Conservation (phyloP, 2,797 vertebrate species). For the Thripadectes ignobilis region DNA sequence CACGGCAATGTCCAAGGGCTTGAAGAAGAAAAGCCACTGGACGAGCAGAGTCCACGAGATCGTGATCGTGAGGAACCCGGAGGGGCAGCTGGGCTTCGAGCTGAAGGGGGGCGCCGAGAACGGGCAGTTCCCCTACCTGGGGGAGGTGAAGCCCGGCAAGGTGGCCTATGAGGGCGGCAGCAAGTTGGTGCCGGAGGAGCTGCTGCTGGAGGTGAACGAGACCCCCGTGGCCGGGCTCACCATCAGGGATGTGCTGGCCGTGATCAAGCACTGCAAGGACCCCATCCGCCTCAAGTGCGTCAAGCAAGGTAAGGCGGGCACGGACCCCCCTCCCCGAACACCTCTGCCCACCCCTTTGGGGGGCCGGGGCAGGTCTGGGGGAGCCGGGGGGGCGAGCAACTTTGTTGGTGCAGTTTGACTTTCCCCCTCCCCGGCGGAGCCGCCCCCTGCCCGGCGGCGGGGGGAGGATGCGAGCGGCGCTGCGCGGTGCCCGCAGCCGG, state of each 20-base stretch:
- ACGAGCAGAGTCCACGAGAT: slow-evolving; percentile 95
- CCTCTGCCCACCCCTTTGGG: background rate
- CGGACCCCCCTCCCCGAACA: background rate
- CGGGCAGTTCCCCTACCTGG: slow-evolving; percentile 93
- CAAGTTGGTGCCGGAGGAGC: slow-evolving; percentile 84
- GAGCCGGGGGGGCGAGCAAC: background rate
- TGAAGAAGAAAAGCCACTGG: slow-evolving; percentile 98
- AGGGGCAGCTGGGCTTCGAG: slow-evolving; percentile 89
- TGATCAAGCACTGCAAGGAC: slow-evolving; percentile 94
- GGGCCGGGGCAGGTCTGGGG: background rate
- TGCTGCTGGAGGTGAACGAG: slow-evolving; percentile 96
- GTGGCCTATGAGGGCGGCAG: slow-evolving; percentile 88
- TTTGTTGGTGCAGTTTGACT: slow-evolving; percentile 56
- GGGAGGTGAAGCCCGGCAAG: slow-evolving; percentile 87
- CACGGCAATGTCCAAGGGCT: slow-evolving; percentile 93
- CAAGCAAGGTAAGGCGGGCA: slow-evolving; percentile 87
- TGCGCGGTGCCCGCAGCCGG: slow-evolving; percentile 24
- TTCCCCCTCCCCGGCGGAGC: slow-evolving; percentile 32
- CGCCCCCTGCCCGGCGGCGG: slow-evolving; percentile 10
- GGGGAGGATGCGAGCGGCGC: slow-evolving; percentile 10
- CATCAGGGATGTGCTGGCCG: slow-evolving; percentile 93
- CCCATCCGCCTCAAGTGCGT: slow-evolving; percentile 95
- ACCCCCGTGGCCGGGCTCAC: slow-evolving; percentile 96
- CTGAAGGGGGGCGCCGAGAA: slow-evolving; percentile 94
- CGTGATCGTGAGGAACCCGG: slow-evolving; percentile 85